Percentiles rank a stretch among this genome's conserved stretches.
These are phyloP conservation scores for Choristoneura fumiferana DNA, from an alignment of 1,140 invertebrate genomes.

Conservation along the genomic window DNA sequence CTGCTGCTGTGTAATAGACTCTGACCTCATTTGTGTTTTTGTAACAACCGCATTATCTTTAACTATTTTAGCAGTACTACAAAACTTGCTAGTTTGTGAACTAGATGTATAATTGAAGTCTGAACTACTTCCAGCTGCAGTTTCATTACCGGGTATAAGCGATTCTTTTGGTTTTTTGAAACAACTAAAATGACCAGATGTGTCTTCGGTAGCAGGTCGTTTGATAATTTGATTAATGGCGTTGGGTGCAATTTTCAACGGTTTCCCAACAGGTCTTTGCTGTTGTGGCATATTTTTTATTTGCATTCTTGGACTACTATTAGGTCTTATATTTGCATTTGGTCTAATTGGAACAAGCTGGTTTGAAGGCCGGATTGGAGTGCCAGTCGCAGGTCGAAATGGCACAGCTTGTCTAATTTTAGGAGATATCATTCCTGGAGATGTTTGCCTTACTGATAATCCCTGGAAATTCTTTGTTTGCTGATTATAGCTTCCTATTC, in stretches of 20 bases:
- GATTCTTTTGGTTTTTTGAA: conserved; percentile 68
- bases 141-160: conserved; percentile 34
- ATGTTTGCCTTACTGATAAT: conserved; percentile 39
- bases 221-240: conserved; percentile 38
- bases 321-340: conserved; percentile 32
- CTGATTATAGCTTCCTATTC: conserved; percentile 32
- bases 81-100: conserved; percentile 46
- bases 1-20: conserved; percentile 41
- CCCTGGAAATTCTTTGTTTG: conserved; percentile 42
- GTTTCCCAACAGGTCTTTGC: conserved; percentile 39
- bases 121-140: conserved; percentile 29
- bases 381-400: conserved; percentile 23
- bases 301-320: conserved; percentile 32
- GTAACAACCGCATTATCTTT: conserved; percentile 51
- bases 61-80: conserved; percentile 46
- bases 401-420: conserved; percentile 43
- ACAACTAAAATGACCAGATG: conserved; percentile 49
- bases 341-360: conserved; percentile 49
- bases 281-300: conserved; percentile 35
- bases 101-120: conserved; percentile 39
- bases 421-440: conserved; percentile 34
- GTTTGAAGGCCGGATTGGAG: conserved; percentile 35
- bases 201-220: conserved; percentile 40
- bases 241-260: conserved; percentile 52
- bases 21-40: conserved; percentile 50